Evolutionary conservation across 2,113 vertebrate species (phyloP), one percentile per base, ranked within the genome.

Genomic region (Drymodes brunneopygia): DNA sequence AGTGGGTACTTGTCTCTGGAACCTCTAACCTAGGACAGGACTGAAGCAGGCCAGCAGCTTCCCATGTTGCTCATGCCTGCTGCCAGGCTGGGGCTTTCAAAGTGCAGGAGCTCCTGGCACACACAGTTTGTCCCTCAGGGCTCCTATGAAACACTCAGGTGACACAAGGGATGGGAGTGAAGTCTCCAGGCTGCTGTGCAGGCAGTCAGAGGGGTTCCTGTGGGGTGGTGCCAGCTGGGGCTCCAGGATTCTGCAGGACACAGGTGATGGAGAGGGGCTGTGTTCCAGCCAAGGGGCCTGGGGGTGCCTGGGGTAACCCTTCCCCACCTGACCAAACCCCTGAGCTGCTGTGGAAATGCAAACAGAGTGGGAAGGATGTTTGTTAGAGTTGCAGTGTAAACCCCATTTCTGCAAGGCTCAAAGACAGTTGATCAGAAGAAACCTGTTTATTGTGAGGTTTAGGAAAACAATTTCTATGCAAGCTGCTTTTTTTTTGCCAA

Each of bases 401-500:
- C 23, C 24, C 11, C 2, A 3, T 69, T 92, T 86, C 50, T 66
- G 31, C 36, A 88, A 95, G 45, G 60, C 77, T 85, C 60, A 65
- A 40, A 90, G 70, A 65, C 81, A 80, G 19, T n/a, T 61, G 61
- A 66, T 86, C 70, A 65, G 82, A 89, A 91, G 89, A 86, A 93
- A 91, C 17, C 67, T 86, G 90, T 97, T 97, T 97, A 97, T 97
- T 97, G 90, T 92, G 96, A 95, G 83, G 86, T 69, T 95, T 84
- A 78, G 89, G 88, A 79, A 86, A 87, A 69, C 67, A 90, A 83
- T 69, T 91, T 75, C 67, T 29, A 95, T 71, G 93, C 69, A 89
- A 92, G 92, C 79, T 58, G 54, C 2, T 12, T 38, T 61, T 81
- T 84, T 75, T 94, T 95, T 78, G 79, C 62, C 75, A 92, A 88